phyloP scores from a whole-genome alignment of 2,888 invertebrate species.

The Idaea straminata region DNA sequence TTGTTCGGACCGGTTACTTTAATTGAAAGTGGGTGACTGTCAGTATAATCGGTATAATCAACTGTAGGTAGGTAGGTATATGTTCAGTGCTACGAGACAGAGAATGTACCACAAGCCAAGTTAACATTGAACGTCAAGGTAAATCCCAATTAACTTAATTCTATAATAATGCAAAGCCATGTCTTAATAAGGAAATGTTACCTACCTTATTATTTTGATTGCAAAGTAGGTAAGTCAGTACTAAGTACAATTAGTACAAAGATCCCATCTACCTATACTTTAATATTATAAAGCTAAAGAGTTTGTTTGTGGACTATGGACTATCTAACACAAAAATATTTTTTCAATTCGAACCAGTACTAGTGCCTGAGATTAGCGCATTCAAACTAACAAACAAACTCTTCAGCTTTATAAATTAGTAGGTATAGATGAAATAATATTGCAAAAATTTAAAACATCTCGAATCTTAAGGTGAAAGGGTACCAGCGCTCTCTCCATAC shows the following conservation, averaged over 20 bases:
- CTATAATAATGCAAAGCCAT: conserved; percentile 43
- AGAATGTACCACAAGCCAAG: conserved; percentile 48
- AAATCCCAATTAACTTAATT: conserved; percentile 61
- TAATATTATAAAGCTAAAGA: too few relatives aligned
- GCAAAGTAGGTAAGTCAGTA: neutral
- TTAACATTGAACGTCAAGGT: conserved; percentile 71
- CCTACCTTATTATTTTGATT: neutral
- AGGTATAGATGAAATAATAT: too few relatives aligned
- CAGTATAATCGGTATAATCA: conserved; percentile 28
- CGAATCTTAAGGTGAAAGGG: too few relatives aligned
- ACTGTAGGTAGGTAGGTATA: conserved; percentile 36
- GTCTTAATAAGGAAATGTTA: neutral
- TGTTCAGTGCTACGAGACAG: conserved; percentile 43
- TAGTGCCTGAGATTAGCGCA: too few relatives aligned
- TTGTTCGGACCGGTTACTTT: conserved; percentile 60
- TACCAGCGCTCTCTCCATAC: too few relatives aligned
- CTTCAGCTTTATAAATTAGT: too few relatives aligned
- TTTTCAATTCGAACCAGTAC: too few relatives aligned
- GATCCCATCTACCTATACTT: conserved; percentile 12
- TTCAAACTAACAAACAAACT: too few relatives aligned
- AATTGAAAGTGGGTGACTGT: conserved; percentile 71
- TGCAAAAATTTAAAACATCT: too few relatives aligned
- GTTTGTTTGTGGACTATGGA: too few relatives aligned
- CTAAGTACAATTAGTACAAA: neutral
- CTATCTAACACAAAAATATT: too few relatives aligned